These are phyloP conservation scores for Agrotis exclamationis DNA, from an alignment of 2,888 invertebrate species.

Conservation along the genomic window DNA sequence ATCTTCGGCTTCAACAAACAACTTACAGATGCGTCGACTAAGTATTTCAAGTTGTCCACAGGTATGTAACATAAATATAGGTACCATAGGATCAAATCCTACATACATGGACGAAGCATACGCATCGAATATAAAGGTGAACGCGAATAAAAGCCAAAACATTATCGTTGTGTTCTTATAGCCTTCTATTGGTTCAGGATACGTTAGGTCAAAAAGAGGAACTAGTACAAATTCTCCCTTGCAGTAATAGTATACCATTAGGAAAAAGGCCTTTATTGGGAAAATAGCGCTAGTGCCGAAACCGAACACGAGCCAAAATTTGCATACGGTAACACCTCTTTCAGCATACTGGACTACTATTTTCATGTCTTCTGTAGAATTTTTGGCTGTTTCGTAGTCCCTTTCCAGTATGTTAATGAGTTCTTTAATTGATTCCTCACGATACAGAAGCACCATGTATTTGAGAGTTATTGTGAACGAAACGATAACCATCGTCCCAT, in stretches of 20 bases:
- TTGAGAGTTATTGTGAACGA: slow-evolving; percentile 73
- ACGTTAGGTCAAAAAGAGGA: slow-evolving; percentile 77
- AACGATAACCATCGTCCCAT: slow-evolving; percentile 74
- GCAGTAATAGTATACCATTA: slow-evolving; percentile 73
- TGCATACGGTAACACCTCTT: slow-evolving; percentile 71
- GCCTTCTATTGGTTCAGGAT: slow-evolving; percentile 71
- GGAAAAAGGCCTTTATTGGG: slow-evolving; percentile 73
- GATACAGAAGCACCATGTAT: slow-evolving; percentile 71
- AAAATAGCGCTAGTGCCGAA: slow-evolving; percentile 71
- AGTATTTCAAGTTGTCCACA: slow-evolving; percentile 82
- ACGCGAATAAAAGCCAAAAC: slow-evolving; percentile 65
- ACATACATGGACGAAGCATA: slow-evolving; percentile 74
- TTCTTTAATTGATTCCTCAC: slow-evolving; percentile 66
- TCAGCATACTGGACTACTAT: slow-evolving; percentile 71
- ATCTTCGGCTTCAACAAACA: slow-evolving; percentile 66
- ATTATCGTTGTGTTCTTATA: slow-evolving; percentile 67
- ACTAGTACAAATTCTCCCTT: slow-evolving; percentile 70
- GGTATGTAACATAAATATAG: slow-evolving; percentile 80
- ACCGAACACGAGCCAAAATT: slow-evolving; percentile 73
- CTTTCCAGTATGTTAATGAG: slow-evolving; percentile 72
- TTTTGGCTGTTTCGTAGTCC: slow-evolving; percentile 73
- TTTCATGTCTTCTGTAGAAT: slow-evolving; percentile 67
- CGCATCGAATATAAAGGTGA: slow-evolving; percentile 68
- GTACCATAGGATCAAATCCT: slow-evolving; percentile 83
- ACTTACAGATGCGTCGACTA: slow-evolving; percentile 69